Percentiles rank a stretch among this genome's conserved stretches.
Conservation (phyloP, 1,140 invertebrate genomes). For the Bombus ignitus region DNA sequence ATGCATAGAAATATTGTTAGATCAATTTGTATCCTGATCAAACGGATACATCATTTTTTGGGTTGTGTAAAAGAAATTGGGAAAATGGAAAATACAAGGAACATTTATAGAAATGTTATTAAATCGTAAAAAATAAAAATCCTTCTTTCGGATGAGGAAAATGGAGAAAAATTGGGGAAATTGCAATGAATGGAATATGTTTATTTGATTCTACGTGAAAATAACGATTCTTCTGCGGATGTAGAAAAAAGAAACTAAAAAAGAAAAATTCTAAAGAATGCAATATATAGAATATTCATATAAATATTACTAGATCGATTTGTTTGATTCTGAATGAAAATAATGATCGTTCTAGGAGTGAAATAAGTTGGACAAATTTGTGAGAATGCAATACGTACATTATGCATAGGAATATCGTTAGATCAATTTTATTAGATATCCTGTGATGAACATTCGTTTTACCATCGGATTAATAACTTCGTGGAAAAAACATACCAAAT, state of each 20-base stretch:
- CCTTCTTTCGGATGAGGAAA: too few species aligned
- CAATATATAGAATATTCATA: slow-evolving; percentile 13
- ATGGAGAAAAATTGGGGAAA: neutral
- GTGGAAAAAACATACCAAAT: slow-evolving; percentile 8
- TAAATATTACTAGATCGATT: neutral
- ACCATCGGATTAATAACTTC: slow-evolving; percentile 7
- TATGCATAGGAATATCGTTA: neutral
- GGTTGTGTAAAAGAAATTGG: too few species aligned
- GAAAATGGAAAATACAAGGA: too few species aligned
- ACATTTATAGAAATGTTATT: too few species aligned
- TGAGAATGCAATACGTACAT: neutral
- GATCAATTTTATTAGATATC: slow-evolving; percentile 24
- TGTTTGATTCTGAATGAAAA: neutral
- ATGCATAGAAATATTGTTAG: neutral
- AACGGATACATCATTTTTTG: too few species aligned
- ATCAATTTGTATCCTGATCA: neutral
- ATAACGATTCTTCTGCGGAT: too few species aligned
- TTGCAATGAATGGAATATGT: slow-evolving; percentile 19
- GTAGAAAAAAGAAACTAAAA: too few species aligned
- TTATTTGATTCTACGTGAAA: neutral
- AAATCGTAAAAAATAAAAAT: too few species aligned
- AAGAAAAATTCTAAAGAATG: too few species aligned
- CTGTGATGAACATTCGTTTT: slow-evolving; percentile 22
- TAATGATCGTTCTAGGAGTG: neutral
- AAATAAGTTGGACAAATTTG: neutral